Evolutionary conservation across 2,797 vertebrate species (phyloP).

Genomic region (Parambassis ranga): DNA sequence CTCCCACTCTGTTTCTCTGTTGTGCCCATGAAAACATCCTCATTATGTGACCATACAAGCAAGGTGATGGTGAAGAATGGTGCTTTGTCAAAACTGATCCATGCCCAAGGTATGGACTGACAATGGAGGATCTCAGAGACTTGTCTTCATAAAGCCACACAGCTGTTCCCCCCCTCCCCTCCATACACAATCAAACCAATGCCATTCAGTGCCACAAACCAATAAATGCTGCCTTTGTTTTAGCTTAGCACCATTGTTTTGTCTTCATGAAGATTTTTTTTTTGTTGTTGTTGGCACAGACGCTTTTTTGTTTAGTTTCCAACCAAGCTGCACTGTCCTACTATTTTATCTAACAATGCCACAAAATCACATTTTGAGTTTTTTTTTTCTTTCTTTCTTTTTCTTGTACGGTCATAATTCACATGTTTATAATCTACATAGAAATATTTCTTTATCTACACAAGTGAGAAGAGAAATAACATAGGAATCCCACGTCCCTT

Average conservation of each 20-base stretch:
- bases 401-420: conserved; percentile 9
- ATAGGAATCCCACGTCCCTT: conserved; percentile 9
- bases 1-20: conserved; percentile 45
- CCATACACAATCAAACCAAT: conserved; percentile 70
- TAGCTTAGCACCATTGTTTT: conserved; percentile 69
- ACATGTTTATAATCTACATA: not conserved
- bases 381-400: conserved; percentile 36
- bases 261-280: conserved; percentile 67
- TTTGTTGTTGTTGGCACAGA: conserved; percentile 59
- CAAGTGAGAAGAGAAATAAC: conserved; percentile 20
- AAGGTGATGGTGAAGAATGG: conserved; percentile 81
- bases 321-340: conserved; percentile 5
- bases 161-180: conserved; percentile 71
- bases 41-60: conserved; percentile 68
- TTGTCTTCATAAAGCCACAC: conserved; percentile 73
- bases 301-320: conserved; percentile 56
- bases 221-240: conserved; percentile 78
- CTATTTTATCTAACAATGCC: too few species aligned
- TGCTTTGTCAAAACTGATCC: conserved; percentile 71
- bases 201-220: conserved; percentile 68
- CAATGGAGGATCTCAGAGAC: conserved; percentile 69
- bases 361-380: too few species aligned
- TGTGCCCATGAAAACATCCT: conserved; percentile 55
- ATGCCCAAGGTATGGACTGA: conserved; percentile 74
- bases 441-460: too few species aligned